Evolutionary conservation across 2,797 vertebrate species (phyloP), one percentile per base, ranked within the genome.

Genomic region (Labeo calbasu): DNA sequence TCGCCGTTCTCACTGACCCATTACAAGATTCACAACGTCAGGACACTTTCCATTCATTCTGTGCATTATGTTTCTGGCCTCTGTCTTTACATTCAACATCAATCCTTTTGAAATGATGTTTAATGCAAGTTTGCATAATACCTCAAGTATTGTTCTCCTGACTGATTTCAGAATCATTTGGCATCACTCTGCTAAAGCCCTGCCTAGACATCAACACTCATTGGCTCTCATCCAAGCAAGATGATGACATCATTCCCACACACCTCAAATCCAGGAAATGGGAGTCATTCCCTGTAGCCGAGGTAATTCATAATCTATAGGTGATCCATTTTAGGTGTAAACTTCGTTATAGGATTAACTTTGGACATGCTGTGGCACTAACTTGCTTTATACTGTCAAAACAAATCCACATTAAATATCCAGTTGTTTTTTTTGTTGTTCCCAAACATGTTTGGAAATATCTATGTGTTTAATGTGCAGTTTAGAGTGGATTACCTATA

Each of bases 141-240:
- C 53, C 7, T 23, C 6, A 75, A n/a, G 23, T 2, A 50, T 48
- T 59, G 53, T 21, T 50, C n/a, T 57, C 10, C 17, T 81, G 4
- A 32, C 77, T 32, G 65, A 15, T 81, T 25, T 43, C 90, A 99
- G 98, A 92, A 55, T 89, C 93, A 50, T 89, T 94, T 87, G 95
- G 92, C 72, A 95, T 98, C 83, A 97, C 96, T 5, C 43, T 98
- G 79, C 92, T 99, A 21, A 92, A 88, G 53, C 97, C 98, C n/a
- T 87, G 95, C 83, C 88, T 90, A 88, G 88, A 88, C 21, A 84
- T 89, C 50, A 92, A 91, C 32, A 95, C 96, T 4, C 92, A 89
- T 9, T 98, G 97, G 98, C 48, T 95, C 23, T 91, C 93, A 72
- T 92, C 91, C 86, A 97, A 95, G 91, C 92, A 96, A 81, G 89